Evolutionary conservation across 2,888 invertebrate species (phyloP).

Genomic region (Harmothoe impar): DNA sequence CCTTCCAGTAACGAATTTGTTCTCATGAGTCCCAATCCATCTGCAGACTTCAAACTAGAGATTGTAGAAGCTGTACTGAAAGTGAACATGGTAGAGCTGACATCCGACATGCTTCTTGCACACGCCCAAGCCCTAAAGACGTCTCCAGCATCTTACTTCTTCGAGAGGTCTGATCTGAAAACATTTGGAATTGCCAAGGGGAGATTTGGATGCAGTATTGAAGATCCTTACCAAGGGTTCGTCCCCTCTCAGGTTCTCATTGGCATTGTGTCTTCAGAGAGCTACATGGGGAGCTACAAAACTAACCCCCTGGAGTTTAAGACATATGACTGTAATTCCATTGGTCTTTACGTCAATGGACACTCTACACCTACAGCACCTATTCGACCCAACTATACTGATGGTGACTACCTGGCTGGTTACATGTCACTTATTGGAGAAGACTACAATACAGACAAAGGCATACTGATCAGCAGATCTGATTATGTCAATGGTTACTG

Average conservation of each 20-base stretch:
- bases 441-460: background rate
- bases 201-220: too few relatives aligned
- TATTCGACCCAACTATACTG: too few relatives aligned
- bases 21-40: background rate
- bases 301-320: too few relatives aligned
- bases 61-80: background rate
- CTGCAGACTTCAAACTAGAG: constrained; percentile 18
- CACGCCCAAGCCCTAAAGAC: background rate
- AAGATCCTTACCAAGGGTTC: too few relatives aligned
- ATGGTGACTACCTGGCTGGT: background rate
- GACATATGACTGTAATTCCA: background rate
- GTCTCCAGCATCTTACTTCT: constrained; percentile 7
- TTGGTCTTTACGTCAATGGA: constrained; percentile 3
- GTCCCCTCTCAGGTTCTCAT: background rate
- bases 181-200: background rate
- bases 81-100: too few relatives aligned
- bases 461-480: background rate
- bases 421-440: constrained; percentile 39
- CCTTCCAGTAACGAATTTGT: too few relatives aligned
- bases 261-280: background rate
- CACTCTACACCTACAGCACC: too few relatives aligned
- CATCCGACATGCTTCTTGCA: background rate
- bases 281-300: too few relatives aligned
- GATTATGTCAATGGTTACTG: constrained; percentile 34
- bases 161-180: background rate